These are phyloP conservation scores for Euplexia lucipara DNA, from an alignment of 2,888 invertebrate species.

Conservation along the genomic window DNA sequence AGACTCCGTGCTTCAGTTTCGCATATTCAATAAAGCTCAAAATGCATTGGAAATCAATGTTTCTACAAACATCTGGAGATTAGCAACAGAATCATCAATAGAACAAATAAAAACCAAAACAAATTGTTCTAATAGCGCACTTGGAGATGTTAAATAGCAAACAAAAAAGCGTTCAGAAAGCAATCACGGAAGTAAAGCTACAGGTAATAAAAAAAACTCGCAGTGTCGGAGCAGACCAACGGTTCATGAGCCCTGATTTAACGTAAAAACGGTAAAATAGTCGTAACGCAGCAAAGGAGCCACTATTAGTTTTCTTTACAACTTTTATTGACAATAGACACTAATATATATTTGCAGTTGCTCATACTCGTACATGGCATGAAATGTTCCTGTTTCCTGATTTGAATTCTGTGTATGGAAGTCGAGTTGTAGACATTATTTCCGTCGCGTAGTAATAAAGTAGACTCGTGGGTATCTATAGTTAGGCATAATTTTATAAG, in stretches of 20 bases:
- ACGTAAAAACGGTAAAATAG: slow-evolving; percentile 83
- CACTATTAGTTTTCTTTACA: slow-evolving; percentile 88
- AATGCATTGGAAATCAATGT: background rate
- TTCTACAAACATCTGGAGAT: background rate
- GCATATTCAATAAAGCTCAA: background rate
- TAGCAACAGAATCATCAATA: slow-evolving; percentile 34
- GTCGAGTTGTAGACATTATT: slow-evolving; percentile 23
- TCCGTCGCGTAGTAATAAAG: slow-evolving; percentile 13
- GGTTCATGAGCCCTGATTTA: slow-evolving; percentile 74
- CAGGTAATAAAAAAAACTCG: slow-evolving; percentile 66
- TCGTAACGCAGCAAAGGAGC: slow-evolving; percentile 80
- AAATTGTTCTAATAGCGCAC: slow-evolving; percentile 57
- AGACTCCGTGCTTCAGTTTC: too few relatives aligned
- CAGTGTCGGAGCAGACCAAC: slow-evolving; percentile 57
- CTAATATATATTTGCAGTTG: slow-evolving; percentile 68
- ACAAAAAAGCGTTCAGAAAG: slow-evolving; percentile 67
- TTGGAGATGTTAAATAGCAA: slow-evolving; percentile 58
- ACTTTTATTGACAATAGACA: slow-evolving; percentile 83
- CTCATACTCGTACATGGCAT: slow-evolving; percentile 70
- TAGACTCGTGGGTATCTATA: background rate
- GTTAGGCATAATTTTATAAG: slow-evolving; percentile 9
- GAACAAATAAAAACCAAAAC: slow-evolving; percentile 43
- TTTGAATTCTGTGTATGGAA: slow-evolving; percentile 61
- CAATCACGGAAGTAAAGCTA: slow-evolving; percentile 67
- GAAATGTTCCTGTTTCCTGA: slow-evolving; percentile 62